Percentiles rank a stretch among this genome's conserved stretches.
Conservation (phyloP, 2,888 invertebrate genomes). For the Trimorus sp. region DNA sequence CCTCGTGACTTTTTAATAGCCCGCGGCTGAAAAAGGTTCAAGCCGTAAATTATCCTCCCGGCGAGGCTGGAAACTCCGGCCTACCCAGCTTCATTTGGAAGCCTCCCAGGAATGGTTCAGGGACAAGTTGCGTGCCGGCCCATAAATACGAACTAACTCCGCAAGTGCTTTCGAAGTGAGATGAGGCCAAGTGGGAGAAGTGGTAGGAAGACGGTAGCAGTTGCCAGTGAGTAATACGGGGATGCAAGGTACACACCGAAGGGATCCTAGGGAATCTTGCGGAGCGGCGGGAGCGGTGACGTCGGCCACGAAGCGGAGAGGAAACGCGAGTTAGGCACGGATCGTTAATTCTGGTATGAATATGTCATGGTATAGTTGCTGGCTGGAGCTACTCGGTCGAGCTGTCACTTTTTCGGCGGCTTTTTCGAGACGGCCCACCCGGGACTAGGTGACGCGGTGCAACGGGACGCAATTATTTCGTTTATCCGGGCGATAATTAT, state of each 20-base stretch:
- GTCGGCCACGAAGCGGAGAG: constrained; percentile 49
- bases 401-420: no score
- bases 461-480: constrained; percentile 44
- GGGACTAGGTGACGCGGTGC: neutral
- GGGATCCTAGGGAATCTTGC: constrained; percentile 59
- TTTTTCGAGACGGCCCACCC: neutral
- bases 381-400: constrained; percentile 28
- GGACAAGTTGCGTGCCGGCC: constrained; percentile 61
- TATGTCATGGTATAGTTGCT: constrained; percentile 70
- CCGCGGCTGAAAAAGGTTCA: no score
- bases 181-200: constrained; percentile 56
- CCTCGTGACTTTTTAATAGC: no score
- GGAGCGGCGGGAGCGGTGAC: constrained; percentile 15
- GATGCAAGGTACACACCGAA: constrained; percentile 46
- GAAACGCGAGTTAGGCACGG: constrained; percentile 71
- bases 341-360: constrained; percentile 78
- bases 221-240: constrained; percentile 61
- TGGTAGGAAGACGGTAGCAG: constrained; percentile 42
- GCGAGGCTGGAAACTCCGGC: no score
- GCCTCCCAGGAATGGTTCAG: constrained; percentile 53
- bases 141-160: constrained; percentile 74
- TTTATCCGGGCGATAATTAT: constrained; percentile 62
- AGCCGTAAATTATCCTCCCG: no score
- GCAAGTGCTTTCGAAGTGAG: constrained; percentile 68
- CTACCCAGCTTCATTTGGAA: constrained; percentile 12